Base-by-base conservation (phyloP, 1,140 invertebrate species). In the Lordiphosa mommai region DNA sequence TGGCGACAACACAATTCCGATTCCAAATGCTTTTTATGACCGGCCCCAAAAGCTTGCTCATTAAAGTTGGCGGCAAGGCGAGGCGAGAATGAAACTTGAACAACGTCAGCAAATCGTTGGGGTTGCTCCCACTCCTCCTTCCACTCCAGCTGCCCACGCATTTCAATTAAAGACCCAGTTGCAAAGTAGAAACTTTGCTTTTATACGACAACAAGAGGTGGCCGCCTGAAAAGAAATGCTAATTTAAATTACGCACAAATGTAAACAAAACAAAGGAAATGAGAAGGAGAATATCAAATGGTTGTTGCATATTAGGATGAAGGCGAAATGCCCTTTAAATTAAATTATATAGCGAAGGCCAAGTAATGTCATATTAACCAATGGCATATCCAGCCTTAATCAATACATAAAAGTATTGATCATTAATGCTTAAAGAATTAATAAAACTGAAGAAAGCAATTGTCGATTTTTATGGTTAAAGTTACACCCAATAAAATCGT, bases 191-290 rank as follows among this genome's bases (percentile, higher is more conserved):
- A 61, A 66, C 51, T 61, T 61, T 67, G 41, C 61, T 65, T 60
- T 60, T 59, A 41, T 48, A 37, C 20, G 23, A 13, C 41, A 14
- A 29, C 14, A 23, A 13, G 12, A 37, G 34, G 34, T 37, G 29
- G n/a, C 27, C 4, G n/a, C 44, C 41, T 47, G 10, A 34, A 58
- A 59, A 48, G n/a, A 51, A 58, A 64, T 68, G 49, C 44, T 64
- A 64, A 68, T 64, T 68, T 59, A 59, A 68, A 64, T 68, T 63
- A 48, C 36, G 38, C 23, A 10, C 32, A 33, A 57, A 37, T 48
- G 63, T 56, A 59, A 59, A 48, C 56, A 60, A 47, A 47, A 29
- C 33, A 38, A 38, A 51, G 47, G 41, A 9, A 20, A 29, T 23
- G 30, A 36, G 6, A 41, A 29, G 13, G 10, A 8, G 8, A 33